Base-by-base conservation (phyloP, 2,797 vertebrate genomes). In the Bovichtus variegatus region DNA sequence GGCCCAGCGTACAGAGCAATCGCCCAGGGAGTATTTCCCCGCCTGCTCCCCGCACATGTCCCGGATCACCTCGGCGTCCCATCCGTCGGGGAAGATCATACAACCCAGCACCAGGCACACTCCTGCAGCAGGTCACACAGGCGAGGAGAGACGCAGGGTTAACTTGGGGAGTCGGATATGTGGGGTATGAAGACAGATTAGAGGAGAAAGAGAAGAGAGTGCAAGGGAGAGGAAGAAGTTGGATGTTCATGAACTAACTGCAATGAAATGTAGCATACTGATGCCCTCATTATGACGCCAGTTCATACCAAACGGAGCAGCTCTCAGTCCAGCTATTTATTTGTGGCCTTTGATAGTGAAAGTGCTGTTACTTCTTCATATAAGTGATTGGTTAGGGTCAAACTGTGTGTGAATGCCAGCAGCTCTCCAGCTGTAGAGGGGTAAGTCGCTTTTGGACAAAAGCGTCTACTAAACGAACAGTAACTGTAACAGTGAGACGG, bases 1-100 rank as follows among this genome's bases (percentile, higher is more conserved):
- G 60, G 98, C 97, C 97, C 97, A 99, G 94, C 98, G 97, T 67
- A 99, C 97, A 0, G 98, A 98, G 94, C 98, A 99, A 83, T 97
- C 96, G 0, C 98, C 98, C 85, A 99, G 90, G 59, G 96, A 96
- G 83, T 99, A 99, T 87, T 98, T 99, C 68, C 96, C 97, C 0
- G 98, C 95, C 89, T 97, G 97, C 91, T 98, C 96, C 78, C 98
- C 98, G 0, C 98, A 99, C 97, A 99, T 97, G 91, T 97, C 96
- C 90, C 96, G 95, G 86, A 98, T 96, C 72, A 97, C 97, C 92
- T 98, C 97, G 0, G 97, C 95, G 31, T 99, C 98, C 98, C 98
- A 99, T 87, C 98, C 98, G 1, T 99, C 96, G 0, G 98, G 98
- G 88, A 97, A 99, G 91, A 99, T 98, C 96, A 99, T 97, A 92